Conservation (phyloP, 2,888 invertebrate species). For the Conus canariensis region DNA sequence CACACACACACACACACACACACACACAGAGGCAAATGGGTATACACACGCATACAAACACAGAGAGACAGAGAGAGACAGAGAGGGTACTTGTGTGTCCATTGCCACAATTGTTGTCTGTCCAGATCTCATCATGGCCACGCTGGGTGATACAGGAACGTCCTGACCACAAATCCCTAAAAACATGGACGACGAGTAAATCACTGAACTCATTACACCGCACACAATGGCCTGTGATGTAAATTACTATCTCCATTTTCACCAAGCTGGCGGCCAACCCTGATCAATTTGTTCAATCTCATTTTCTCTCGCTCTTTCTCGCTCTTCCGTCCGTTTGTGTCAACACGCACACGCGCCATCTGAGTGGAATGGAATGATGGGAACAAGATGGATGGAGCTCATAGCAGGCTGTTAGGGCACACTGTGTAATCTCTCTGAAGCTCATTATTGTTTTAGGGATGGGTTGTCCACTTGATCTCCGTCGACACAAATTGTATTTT, state of each 20-base stretch:
- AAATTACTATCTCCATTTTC: neutral
- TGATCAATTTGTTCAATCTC: slow-evolving; percentile 1
- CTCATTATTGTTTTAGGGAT: too few relatives aligned
- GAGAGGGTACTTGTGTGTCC: too few relatives aligned
- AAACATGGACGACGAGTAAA: neutral
- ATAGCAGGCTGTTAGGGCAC: neutral
- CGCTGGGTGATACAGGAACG: neutral
- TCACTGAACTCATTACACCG: neutral
- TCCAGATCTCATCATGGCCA: neutral
- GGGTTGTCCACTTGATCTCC: too few relatives aligned
- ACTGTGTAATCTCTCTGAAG: too few relatives aligned
- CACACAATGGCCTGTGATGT: neutral
- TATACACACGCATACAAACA: too few relatives aligned
- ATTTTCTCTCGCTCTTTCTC: neutral
- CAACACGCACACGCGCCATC: neutral
- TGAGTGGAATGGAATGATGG: neutral
- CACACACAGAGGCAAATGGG: too few relatives aligned
- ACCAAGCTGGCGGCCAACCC: neutral
- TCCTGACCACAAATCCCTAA: neutral
- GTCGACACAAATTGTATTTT: too few relatives aligned
- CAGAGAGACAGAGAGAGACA: too few relatives aligned
- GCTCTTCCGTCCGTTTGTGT: neutral
- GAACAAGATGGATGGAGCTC: neutral
- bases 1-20: too few relatives aligned
- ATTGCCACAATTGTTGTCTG: too few relatives aligned